These are phyloP conservation scores for Anoplius nigerrimus DNA, from an alignment of 2,888 invertebrate species.

Conservation along the genomic window DNA sequence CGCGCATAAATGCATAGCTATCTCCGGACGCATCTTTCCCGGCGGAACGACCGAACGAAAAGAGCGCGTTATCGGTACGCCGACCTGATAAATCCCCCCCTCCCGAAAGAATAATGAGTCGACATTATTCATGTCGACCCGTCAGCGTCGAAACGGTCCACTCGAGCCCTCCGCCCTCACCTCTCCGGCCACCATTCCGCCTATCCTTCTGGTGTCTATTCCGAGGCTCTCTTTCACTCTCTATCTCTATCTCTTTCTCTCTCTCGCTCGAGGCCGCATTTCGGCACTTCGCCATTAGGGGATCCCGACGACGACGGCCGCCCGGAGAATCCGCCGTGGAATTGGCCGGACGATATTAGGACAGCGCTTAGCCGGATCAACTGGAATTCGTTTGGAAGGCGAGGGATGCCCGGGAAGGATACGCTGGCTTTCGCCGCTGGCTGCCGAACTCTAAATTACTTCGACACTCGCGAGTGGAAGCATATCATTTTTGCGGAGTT, in stretches of 20 bases:
- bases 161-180: too few relatives aligned
- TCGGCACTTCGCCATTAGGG: conserved; percentile 57
- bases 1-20: conserved; percentile 68
- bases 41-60: conserved; percentile 63
- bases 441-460: too few relatives aligned
- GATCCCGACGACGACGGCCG: conserved; percentile 43
- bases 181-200: neutral
- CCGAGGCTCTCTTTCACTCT: conserved; percentile 26
- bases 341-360: conserved; percentile 55
- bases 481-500: too few relatives aligned
- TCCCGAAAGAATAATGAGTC: conserved; percentile 69
- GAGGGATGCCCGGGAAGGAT: neutral
- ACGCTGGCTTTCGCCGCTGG: too few relatives aligned
- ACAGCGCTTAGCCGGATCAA: conserved; percentile 55
- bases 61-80: conserved; percentile 68
- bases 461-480: too few relatives aligned
- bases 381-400: conserved; percentile 48
- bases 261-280: conserved; percentile 28
- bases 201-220: neutral
- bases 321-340: conserved; percentile 40
- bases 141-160: conserved; percentile 59
- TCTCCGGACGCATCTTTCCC: conserved; percentile 64
- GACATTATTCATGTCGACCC: conserved; percentile 69
- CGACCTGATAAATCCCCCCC: conserved; percentile 63
- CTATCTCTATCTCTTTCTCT: conserved; percentile 27